Conservation (phyloP, 2,797 vertebrate species). For the Galagoides demidoff region DNA sequence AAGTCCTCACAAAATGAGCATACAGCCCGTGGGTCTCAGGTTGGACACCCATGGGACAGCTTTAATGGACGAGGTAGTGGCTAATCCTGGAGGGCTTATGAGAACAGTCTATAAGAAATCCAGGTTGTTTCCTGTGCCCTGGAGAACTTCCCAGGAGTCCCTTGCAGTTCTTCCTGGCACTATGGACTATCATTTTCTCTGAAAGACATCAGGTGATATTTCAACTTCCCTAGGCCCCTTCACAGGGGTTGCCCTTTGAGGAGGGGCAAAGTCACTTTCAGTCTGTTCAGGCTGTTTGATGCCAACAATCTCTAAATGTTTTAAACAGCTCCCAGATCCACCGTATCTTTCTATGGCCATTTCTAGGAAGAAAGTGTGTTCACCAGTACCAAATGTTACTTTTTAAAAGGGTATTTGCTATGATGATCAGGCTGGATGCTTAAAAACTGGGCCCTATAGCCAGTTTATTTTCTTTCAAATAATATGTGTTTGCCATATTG, state of each 20-base stretch:
- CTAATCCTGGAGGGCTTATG: background rate
- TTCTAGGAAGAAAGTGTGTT: background rate
- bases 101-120: background rate
- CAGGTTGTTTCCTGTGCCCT: background rate
- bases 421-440: background rate
- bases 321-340: background rate
- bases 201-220: background rate
- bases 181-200: background rate
- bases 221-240: background rate
- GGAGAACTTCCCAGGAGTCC: background rate
- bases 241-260: background rate
- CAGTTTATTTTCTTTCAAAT: conserved; percentile 13
- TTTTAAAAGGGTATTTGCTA: background rate
- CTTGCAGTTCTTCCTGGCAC: background rate
- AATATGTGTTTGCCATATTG: background rate
- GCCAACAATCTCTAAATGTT: background rate
- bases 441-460: background rate
- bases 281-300: background rate
- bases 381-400: background rate
- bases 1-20: too few species aligned
- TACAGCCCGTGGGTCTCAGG: too few species aligned
- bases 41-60: too few species aligned
- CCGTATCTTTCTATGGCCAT: background rate
- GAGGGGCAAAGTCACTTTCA: background rate
- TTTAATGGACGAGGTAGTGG: background rate